Evolutionary conservation across 2,797 vertebrate genomes (phyloP).

Genomic region (Toxotes lorentzi): DNA sequence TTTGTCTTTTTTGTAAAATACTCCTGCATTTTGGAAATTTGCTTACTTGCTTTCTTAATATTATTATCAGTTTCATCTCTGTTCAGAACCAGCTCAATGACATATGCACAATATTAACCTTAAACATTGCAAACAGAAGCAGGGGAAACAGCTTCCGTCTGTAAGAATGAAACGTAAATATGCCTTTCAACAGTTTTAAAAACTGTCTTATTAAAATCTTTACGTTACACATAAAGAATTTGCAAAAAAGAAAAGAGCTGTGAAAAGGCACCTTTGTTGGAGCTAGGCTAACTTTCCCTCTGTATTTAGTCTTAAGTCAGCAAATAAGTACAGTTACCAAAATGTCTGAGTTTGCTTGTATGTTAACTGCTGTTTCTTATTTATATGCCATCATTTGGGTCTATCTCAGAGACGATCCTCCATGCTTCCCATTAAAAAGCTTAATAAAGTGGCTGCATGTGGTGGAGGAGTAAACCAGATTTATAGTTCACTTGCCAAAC

Average conservation of each 20-base stretch:
- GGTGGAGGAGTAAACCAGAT: neutral
- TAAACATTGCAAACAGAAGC: neutral
- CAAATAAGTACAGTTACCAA: slow-evolving; percentile 5
- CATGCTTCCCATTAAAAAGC: slow-evolving; percentile 14
- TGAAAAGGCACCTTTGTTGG: neutral
- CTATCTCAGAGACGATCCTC: neutral
- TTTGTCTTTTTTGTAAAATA: slow-evolving; percentile 20
- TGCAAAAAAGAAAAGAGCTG: neutral
- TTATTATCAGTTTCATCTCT: neutral
- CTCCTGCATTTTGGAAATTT: slow-evolving; percentile 5
- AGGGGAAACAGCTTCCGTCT: neutral
- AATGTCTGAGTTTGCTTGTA: neutral
- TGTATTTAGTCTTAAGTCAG: neutral
- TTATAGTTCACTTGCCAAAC: neutral
- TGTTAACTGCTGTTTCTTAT: neutral
- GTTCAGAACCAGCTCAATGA: neutral
- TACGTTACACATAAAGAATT: neutral
- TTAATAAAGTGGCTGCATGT: neutral
- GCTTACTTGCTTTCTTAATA: slow-evolving; percentile 21
- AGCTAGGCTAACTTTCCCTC: neutral
- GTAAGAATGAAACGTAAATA: neutral
- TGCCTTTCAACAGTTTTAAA: neutral
- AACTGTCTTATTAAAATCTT: neutral
- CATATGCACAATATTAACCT: neutral
- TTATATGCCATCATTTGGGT: neutral